Conservation (phyloP, 2,113 vertebrate genomes). For the Prionailurus bengalensis region DNA sequence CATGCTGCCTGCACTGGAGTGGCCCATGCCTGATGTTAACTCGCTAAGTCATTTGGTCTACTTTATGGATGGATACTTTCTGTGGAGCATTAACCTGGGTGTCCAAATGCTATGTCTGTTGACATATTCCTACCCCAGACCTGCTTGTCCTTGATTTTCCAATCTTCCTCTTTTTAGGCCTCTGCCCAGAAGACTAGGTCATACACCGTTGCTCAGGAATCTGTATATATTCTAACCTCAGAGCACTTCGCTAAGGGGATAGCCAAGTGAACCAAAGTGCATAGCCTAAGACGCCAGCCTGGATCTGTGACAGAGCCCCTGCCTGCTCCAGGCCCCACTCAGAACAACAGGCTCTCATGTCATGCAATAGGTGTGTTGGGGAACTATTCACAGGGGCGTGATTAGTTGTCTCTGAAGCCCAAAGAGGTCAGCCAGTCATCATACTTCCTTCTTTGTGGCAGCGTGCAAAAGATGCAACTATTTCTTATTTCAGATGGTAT, state of each 20-base stretch:
- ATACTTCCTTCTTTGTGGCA: background rate
- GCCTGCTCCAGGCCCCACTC: background rate
- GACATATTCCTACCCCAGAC: background rate
- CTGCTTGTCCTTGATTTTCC: no score
- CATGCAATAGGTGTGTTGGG: background rate
- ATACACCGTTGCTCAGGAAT: background rate
- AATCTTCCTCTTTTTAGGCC: background rate
- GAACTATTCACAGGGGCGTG: background rate
- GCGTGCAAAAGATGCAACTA: background rate
- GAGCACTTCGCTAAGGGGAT: background rate
- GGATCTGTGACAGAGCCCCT: background rate
- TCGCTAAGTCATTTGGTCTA: background rate
- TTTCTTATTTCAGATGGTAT: background rate
- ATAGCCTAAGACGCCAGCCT: background rate
- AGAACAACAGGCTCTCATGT: background rate
- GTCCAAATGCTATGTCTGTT: background rate
- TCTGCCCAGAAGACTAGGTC: background rate
- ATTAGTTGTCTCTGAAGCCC: background rate
- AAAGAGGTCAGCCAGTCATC: background rate
- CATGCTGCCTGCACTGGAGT: background rate
- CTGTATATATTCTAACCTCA: background rate
- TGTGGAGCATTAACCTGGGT: background rate
- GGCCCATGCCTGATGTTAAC: background rate
- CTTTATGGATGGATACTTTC: background rate
- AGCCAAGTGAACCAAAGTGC: background rate